Conservation (phyloP, 2,113 vertebrate genomes). For the Microtus oregoni region DNA sequence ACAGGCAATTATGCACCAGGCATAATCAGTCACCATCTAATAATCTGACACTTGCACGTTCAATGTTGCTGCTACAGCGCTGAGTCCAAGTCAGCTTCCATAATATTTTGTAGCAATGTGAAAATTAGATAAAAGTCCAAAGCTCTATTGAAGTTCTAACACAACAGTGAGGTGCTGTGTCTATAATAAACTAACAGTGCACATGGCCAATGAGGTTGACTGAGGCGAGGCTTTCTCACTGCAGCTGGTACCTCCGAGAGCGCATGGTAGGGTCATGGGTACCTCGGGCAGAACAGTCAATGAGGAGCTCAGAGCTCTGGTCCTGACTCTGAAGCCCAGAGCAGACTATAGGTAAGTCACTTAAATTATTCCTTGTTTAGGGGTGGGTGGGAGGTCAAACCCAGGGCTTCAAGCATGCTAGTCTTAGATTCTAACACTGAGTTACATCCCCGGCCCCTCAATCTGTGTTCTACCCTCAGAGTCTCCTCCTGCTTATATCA, state of each 20-base stretch:
- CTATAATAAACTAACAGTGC: background rate
- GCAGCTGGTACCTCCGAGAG: background rate
- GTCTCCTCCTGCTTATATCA: background rate
- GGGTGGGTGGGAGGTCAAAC: background rate
- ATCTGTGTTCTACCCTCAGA: background rate
- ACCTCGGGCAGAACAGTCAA: background rate
- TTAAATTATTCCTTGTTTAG: background rate
- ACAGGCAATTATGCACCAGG: background rate
- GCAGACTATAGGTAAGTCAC: background rate
- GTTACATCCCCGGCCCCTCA: background rate
- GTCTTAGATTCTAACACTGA: background rate
- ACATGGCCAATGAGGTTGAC: rapidly evolving
- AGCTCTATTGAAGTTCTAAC: background rate
- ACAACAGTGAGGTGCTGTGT: background rate
- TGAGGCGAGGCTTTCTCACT: background rate
- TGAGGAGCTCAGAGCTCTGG: background rate
- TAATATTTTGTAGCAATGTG: background rate
- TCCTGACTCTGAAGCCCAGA: background rate
- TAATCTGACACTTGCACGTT: background rate
- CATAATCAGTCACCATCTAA: slow-evolving; percentile 37
- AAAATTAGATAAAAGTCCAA: background rate
- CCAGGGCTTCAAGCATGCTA: background rate
- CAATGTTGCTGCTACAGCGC: background rate
- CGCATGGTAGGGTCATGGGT: rapidly evolving
- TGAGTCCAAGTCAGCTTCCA: background rate